Conservation (phyloP, 2,888 invertebrate genomes). For the Limenitis camilla region DNA sequence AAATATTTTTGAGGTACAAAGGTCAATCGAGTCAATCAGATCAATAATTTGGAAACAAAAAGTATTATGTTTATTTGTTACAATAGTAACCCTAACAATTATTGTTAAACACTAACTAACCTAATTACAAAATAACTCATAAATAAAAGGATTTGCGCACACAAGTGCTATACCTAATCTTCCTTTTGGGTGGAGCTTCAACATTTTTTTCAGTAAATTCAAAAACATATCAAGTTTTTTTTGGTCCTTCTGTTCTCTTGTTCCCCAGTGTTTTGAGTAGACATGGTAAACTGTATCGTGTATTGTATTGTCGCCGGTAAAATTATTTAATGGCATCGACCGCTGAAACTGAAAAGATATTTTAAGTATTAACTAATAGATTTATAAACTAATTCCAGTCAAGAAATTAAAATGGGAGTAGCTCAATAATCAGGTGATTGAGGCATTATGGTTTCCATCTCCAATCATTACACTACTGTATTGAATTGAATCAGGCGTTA, state of each 20-base stretch:
- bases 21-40: too few species aligned
- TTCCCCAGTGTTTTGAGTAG: conserved; percentile 28
- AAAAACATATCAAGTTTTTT: conserved; percentile 29
- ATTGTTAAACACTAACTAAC: neutral
- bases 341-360: conserved; percentile 30
- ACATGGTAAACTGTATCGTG: conserved; percentile 17
- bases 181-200: conserved; percentile 36
- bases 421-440: too few species aligned
- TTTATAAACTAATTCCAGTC: too few species aligned
- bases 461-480: too few species aligned
- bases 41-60: neutral
- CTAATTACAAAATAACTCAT: conserved; percentile 14
- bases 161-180: conserved; percentile 43
- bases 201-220: conserved; percentile 40
- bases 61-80: neutral
- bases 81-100: too few species aligned
- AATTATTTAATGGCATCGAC: conserved; percentile 6
- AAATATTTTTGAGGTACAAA: too few species aligned
- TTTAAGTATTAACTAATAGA: neutral
- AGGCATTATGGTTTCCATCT: too few species aligned
- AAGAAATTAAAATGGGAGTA: too few species aligned
- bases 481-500: too few species aligned
- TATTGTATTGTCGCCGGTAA: conserved; percentile 26
- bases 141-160: conserved; percentile 37
- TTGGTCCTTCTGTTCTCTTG: conserved; percentile 21